phyloP scores from a whole-genome alignment of 2,888 invertebrate species.

The Ashinkailepas kermadecensis region DNA sequence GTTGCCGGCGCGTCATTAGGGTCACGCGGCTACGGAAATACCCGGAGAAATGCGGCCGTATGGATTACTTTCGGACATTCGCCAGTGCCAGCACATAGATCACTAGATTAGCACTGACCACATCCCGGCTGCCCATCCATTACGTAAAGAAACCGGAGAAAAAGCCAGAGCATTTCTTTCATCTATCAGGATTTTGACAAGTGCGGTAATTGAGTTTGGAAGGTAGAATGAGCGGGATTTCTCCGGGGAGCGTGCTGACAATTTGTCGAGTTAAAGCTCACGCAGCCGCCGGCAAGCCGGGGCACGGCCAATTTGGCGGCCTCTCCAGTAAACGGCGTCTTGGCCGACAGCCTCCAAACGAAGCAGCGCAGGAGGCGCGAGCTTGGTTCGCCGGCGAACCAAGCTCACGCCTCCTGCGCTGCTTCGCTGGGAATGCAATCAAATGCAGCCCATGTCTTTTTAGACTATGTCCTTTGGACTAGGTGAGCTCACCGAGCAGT shows the following conservation, averaged over 20 bases:
- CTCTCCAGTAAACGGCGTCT: background rate
- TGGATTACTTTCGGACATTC: background rate
- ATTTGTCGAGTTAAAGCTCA: conserved; percentile 22
- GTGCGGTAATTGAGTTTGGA: conserved; percentile 18
- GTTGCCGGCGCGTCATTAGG: background rate
- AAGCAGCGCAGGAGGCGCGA: no score
- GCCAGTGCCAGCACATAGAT: background rate
- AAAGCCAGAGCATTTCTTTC: background rate
- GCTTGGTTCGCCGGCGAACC: no score
- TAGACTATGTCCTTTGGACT: no score
- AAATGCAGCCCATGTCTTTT: no score
- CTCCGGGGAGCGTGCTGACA: conserved; percentile 5
- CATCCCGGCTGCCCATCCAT: background rate
- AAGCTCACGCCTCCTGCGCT: no score
- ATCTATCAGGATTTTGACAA: conserved; percentile 22
- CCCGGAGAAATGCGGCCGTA: background rate
- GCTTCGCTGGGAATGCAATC: no score
- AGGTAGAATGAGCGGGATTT: conserved; percentile 10
- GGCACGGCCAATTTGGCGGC: background rate
- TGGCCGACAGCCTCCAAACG: background rate
- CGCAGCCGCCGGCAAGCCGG: background rate
- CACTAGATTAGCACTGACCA: background rate
- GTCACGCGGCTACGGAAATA: background rate
- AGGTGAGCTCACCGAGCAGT: no score
- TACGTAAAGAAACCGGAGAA: background rate